Evolutionary conservation across 2,113 vertebrate species (phyloP).

Genomic region (Larimichthys polyactis): DNA sequence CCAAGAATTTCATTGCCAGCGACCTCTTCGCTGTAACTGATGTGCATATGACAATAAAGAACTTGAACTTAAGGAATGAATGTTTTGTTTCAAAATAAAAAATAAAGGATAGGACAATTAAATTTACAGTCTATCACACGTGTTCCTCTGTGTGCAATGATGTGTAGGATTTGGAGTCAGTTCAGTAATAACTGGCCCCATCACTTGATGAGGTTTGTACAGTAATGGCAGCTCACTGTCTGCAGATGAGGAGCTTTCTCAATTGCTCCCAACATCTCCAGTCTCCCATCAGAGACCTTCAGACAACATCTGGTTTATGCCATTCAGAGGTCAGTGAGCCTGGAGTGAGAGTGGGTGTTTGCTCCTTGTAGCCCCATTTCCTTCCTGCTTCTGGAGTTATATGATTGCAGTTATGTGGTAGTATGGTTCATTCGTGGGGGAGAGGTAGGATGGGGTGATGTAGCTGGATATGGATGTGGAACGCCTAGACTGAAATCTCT

Average conservation of each 20-base stretch:
- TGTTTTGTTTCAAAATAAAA: neutral
- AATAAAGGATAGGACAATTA: neutral
- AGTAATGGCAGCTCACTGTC: constrained; percentile 11
- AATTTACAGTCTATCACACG: neutral
- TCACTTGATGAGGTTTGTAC: neutral
- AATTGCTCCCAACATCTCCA: neutral
- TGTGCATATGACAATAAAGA: too few species aligned
- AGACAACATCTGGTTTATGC: constrained; percentile 64
- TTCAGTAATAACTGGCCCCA: neutral
- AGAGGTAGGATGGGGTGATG: constrained; percentile 1
- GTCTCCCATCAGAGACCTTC: constrained; percentile 10
- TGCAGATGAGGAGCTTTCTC: constrained; percentile 11
- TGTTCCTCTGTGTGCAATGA: neutral
- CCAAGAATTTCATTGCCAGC: too few species aligned
- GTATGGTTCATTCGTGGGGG: constrained; percentile 16
- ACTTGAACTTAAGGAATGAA: too few species aligned
- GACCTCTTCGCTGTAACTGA: too few species aligned
- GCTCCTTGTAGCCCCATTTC: constrained; percentile 68
- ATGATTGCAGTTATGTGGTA: constrained; percentile 33
- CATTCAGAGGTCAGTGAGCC: constrained; percentile 62
- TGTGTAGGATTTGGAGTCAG: neutral
- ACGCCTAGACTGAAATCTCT: neutral
- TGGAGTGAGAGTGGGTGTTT: constrained; percentile 73
- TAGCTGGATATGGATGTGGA: neutral
- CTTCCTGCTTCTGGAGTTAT: constrained; percentile 59